These are phyloP conservation scores for Galemys pyrenaicus DNA, from an alignment of 2,113 vertebrate genomes.

Conservation along the genomic window DNA sequence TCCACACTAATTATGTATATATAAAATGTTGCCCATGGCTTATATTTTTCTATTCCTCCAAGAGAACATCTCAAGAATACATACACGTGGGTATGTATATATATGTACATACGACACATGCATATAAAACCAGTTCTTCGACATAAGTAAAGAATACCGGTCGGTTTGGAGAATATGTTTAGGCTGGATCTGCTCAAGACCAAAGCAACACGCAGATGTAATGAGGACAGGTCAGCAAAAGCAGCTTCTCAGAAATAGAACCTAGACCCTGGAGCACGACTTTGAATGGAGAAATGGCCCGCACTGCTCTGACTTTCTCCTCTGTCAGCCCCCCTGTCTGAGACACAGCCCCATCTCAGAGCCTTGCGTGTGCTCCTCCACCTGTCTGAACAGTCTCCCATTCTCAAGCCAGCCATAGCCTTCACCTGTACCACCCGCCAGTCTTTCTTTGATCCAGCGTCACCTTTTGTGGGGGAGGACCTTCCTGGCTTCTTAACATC, in stretches of 20 bases:
- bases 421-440: neutral
- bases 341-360: neutral
- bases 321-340: neutral
- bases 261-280: neutral
- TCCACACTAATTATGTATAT: slow-evolving; percentile 54
- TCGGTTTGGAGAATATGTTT: slow-evolving; percentile 49
- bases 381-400: neutral
- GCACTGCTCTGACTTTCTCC: neutral
- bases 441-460: neutral
- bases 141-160: slow-evolving; percentile 42
- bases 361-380: neutral
- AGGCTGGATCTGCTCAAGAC: slow-evolving; percentile 12
- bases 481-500: neutral
- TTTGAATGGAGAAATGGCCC: neutral
- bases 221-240: neutral
- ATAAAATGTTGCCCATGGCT: neutral
- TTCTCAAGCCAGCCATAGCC: neutral
- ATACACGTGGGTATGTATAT: neutral
- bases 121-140: neutral
- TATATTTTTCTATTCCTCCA: slow-evolving; percentile 20
- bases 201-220: neutral
- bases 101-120: neutral
- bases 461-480: neutral
- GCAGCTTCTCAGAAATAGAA: neutral
- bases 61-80: neutral